Evolutionary conservation across 1,140 invertebrate genomes (phyloP), one percentile per base, ranked within the genome.

Genomic region (Cepaea nemoralis): DNA sequence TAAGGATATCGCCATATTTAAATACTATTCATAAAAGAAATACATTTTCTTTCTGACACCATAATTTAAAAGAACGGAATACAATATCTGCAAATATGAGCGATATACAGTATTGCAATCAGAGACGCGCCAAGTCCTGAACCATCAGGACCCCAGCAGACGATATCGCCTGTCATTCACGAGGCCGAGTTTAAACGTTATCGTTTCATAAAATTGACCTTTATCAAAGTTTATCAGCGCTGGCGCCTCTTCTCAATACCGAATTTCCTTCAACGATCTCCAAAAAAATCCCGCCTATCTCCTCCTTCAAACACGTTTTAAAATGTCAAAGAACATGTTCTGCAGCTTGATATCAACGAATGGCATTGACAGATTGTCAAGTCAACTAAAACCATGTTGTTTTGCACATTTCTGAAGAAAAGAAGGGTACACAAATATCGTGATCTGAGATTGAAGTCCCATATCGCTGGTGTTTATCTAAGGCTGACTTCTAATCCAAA

Each of bases 171-270:
- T 31, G 59, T 27, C 59, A 63, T 16, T 63, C 27, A 31, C n/a
- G 3, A 5, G 6, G 1, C 6, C 27, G 59, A 31, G 5, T 63
- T 63, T 6, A 14, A 22, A 10, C 22, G 14, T 63, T 63, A 63
- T 63, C 59, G 59, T 63, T 63, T 31, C 59, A 63, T 63, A 63
- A 63, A 31, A 63, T 63, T 63, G 59, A 63, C 59, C 59, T 63
- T 63, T 63, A 63, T 63, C 59, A 63, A 63, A 31, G 59, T 63
- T 63, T 63, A 63, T 63, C 59, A 63, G 27, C 59, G 10, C 59
- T 63, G 59, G 59, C 59, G 59, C 59, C 59, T 63, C 59, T 63
- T 31, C 59, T 31, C 59, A 63, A 63, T 63, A 63, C 2, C 27
- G 27, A 10, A 31, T 31, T 27, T n/a, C 19, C n/a, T 5, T 31